Percentiles rank a stretch among this genome's conserved stretches.
Conservation (phyloP, 1,140 invertebrate species). For the Brachionus sp. region DNA sequence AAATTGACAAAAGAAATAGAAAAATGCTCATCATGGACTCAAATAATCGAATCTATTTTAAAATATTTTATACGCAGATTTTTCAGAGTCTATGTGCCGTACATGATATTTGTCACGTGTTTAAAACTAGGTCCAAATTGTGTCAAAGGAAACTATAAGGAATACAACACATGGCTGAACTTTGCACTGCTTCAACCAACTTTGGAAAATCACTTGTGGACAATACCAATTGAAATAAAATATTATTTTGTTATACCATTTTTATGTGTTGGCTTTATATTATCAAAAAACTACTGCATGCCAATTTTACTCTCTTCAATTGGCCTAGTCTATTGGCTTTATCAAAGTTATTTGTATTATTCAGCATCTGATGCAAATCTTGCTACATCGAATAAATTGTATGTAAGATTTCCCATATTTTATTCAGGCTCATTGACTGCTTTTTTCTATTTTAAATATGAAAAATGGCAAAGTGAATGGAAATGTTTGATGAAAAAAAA, state of each 20-base stretch:
- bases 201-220: conserved; percentile 7
- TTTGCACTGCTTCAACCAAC: background rate
- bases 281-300: background rate
- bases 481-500: background rate
- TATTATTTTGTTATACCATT: background rate
- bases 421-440: background rate
- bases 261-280: background rate
- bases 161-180: background rate
- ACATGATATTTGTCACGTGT: background rate
- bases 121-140: background rate
- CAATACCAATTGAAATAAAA: background rate
- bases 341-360: background rate
- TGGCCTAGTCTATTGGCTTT: background rate
- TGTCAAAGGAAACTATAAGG: background rate
- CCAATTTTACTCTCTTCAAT: background rate
- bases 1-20: background rate
- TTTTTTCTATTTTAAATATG: background rate
- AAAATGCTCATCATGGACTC: background rate
- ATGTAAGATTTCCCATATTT: conserved; percentile 16
- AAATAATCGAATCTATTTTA: background rate
- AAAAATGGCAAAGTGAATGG: background rate
- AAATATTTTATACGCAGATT: conserved; percentile 8
- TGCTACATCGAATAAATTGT: background rate
- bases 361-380: background rate
- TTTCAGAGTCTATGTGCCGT: background rate